Conservation (phyloP, 2,113 vertebrate species). For the Ivindomyrus marchei region DNA sequence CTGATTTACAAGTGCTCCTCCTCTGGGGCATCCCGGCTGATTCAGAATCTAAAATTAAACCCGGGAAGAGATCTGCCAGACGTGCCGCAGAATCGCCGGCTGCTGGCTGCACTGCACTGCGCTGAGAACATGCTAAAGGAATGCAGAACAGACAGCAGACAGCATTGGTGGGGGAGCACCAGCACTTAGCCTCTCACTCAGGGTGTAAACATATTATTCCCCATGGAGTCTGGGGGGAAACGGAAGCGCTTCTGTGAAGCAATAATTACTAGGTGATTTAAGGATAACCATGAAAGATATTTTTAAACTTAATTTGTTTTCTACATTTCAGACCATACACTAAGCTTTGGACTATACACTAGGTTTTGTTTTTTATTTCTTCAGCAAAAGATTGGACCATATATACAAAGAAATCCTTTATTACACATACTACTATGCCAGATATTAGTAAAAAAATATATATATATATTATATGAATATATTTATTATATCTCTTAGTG, state of each 20-base stretch:
- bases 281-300: constrained; percentile 20
- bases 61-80: not conserved
- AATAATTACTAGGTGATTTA: constrained; percentile 28
- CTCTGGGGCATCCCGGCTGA: not conserved
- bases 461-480: too few species aligned
- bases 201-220: constrained; percentile 39
- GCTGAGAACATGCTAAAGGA: constrained; percentile 23
- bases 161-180: not conserved
- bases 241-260: constrained; percentile 29
- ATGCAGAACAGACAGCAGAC: constrained; percentile 23
- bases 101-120: constrained; percentile 17
- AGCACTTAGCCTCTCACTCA: constrained; percentile 22
- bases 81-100: not conserved
- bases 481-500: not conserved
- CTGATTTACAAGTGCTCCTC: not conserved
- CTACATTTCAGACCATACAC: not conserved
- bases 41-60: constrained; percentile 15
- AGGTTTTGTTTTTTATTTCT: not conserved
- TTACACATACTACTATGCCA: not conserved
- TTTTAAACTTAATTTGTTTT: constrained; percentile 24
- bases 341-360: not conserved
- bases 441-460: not conserved
- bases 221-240: constrained; percentile 27
- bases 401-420: not conserved
- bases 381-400: not conserved